These are phyloP conservation scores for Leucophenga montana DNA, from an alignment of 2,888 invertebrate genomes.

Conservation along the genomic window DNA sequence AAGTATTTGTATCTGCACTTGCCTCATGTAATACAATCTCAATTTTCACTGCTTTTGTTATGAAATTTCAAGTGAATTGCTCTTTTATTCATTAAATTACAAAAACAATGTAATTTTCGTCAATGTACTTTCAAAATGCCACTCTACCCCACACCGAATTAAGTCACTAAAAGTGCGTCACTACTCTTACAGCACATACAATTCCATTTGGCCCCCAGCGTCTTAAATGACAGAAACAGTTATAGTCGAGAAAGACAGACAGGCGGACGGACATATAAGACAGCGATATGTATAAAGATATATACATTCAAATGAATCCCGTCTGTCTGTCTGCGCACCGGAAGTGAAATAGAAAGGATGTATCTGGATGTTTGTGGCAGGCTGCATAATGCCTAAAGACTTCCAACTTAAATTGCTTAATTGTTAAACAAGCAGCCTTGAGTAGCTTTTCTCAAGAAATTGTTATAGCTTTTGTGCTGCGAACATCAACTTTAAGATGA, in stretches of 20 bases:
- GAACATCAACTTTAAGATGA: no score
- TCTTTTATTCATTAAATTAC: constrained; percentile 57
- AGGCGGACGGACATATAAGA: neutral
- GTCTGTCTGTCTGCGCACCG: no score
- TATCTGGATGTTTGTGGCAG: neutral
- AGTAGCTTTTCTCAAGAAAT: no score
- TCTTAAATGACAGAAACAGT: neutral
- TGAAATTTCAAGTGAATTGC: constrained; percentile 51
- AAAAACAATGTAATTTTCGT: constrained; percentile 53
- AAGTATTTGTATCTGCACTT: neutral
- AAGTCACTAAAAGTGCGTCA: no score
- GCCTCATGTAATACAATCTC: constrained; percentile 8
- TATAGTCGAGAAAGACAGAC: neutral
- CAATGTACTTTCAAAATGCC: neutral
- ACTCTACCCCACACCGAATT: neutral
- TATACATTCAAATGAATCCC: no score
- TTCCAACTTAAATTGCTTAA: no score
- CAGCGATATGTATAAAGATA: neutral
- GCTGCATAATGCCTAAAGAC: no score
- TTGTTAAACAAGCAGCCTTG: no score
- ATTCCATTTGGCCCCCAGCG: no score
- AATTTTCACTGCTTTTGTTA: constrained; percentile 33
- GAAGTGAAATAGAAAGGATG: no score
- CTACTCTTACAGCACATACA: no score
- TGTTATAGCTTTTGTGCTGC: no score